Evolutionary conservation across 2,797 vertebrate species (phyloP).

Genomic region (Gadopsis bispinosus): DNA sequence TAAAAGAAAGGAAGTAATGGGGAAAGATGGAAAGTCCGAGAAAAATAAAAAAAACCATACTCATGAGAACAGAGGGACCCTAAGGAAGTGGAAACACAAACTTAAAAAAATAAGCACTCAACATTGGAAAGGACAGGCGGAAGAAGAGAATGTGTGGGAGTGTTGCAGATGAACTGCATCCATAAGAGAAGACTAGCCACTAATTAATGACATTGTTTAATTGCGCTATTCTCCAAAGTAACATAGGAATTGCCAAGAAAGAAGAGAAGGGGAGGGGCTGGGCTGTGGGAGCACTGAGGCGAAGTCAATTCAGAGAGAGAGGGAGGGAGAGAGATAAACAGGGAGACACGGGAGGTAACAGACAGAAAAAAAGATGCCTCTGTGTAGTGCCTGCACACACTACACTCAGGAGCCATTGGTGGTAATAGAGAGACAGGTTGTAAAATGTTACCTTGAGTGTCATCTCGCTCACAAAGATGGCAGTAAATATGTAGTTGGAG

Average conservation of each 20-base stretch:
- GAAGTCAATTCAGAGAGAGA: slow-evolving; percentile 29
- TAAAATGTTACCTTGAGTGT: slow-evolving; percentile 92
- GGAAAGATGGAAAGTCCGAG: neutral
- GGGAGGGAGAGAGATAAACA: slow-evolving; percentile 4
- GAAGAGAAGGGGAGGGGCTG: neutral
- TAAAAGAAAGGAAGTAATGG: slow-evolving; percentile 3
- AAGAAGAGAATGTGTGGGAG: slow-evolving; percentile 33
- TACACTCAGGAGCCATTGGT: slow-evolving; percentile 17
- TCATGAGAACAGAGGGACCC: slow-evolving; percentile 28
- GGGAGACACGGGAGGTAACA: slow-evolving; percentile 18
- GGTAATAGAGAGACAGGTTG: slow-evolving; percentile 39
- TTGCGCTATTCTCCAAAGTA: slow-evolving; percentile 67
- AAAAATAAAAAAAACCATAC: slow-evolving; percentile 1
- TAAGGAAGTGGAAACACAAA: slow-evolving; percentile 31
- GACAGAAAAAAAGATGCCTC: slow-evolving; percentile 5
- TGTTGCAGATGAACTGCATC: slow-evolving; percentile 49
- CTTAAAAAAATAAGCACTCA: slow-evolving; percentile 42
- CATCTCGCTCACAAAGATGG: slow-evolving; percentile 98
- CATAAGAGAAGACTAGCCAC: slow-evolving; percentile 59
- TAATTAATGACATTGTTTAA: slow-evolving; percentile 79
- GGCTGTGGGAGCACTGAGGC: slow-evolving; percentile 30
- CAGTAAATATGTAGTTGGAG: slow-evolving; percentile 98
- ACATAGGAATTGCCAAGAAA: slow-evolving; percentile 48
- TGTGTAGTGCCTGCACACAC: neutral
- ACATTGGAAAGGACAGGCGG: slow-evolving; percentile 19